Evolutionary conservation across 2,888 invertebrate species (phyloP), one percentile per base, ranked within the genome.

Genomic region (Odontomyia ornata): DNA sequence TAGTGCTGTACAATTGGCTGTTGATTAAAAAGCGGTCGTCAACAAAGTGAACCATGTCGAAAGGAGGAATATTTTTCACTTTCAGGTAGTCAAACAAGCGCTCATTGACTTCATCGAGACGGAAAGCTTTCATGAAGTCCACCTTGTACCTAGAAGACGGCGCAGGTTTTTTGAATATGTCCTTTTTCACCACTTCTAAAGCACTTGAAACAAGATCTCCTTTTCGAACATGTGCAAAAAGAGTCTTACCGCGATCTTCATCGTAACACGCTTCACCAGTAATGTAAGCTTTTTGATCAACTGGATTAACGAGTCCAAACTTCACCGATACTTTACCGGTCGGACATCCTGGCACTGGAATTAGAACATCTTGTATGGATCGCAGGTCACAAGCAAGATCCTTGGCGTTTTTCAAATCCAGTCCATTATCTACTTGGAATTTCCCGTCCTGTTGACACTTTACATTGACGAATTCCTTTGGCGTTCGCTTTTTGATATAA

Each of bases 261-360:
- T 81, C 80, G 43, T 83, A 83, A 77, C 84, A 84, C 0, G 83
- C 82, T 76, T 83, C 83, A 4, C 83, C 84, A 21, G 82, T 77
- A 15, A 83, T 79, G 30, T 80, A 80, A 0, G 82, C 79, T 5
- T 81, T 65, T 4, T 79, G 73, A 57, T 82, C 80, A 4, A 81
- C 60, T 1, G 84, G 83, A 81, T 84, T 81, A 7, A 83, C 81
- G 62, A 81, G 82, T 5, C 83, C 84, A 72, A 81, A 83, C 75
- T 79, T 79, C 2, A 81, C 81, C 7, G 81, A 79, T 9, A 80
- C 81, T 27, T 79, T 77, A 18, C 79, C 76, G n/a, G 73, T 71
- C 0, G 80, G 79, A 76, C 83, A 83, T n/a, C 82, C 83, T 21
- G 77, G 43, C 0, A 83, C 81, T 7, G 80, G 76, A 9, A 71